phyloP scores from a whole-genome alignment of 2,113 vertebrate genomes.

The Platichthys flesus region DNA sequence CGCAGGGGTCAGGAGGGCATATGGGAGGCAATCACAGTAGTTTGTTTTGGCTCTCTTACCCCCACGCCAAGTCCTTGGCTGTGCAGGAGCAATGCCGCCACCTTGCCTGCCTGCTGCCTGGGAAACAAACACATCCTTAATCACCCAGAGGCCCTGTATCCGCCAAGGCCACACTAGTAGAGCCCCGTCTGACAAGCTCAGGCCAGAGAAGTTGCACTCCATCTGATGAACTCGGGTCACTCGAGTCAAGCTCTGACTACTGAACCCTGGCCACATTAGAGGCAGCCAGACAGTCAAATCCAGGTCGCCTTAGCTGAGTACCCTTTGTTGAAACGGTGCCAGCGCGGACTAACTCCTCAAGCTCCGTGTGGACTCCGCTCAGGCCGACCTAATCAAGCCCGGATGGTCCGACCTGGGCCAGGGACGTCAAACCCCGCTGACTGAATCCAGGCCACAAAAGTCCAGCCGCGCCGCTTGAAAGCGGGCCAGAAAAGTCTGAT shows the following conservation, averaged over 20 bases:
- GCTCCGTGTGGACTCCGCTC: slow-evolving; percentile 39
- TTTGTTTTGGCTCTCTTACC: slow-evolving; percentile 79
- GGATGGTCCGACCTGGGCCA: slow-evolving; percentile 42
- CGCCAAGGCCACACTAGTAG: slow-evolving; percentile 76
- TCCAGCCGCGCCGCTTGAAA: slow-evolving; percentile 41
- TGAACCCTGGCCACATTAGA: slow-evolving; percentile 65
- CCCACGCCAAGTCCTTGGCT: slow-evolving; percentile 69
- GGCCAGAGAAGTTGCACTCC: slow-evolving; percentile 63
- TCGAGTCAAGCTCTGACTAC: slow-evolving; percentile 71
- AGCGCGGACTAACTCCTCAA: slow-evolving; percentile 54
- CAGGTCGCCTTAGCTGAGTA: slow-evolving; percentile 62
- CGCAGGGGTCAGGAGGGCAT: slow-evolving; percentile 78
- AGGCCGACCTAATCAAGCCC: slow-evolving; percentile 41
- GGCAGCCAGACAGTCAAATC: slow-evolving; percentile 73
- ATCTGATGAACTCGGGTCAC: slow-evolving; percentile 70
- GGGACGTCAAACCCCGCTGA: slow-evolving; percentile 13
- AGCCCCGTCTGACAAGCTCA: slow-evolving; percentile 62
- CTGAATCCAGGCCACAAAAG: slow-evolving; percentile 51
- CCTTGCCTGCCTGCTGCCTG: slow-evolving; percentile 76
- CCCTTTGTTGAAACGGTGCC: slow-evolving; percentile 58
- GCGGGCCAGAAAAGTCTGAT: slow-evolving; percentile 54
- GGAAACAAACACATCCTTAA: slow-evolving; percentile 81
- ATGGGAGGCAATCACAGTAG: slow-evolving; percentile 79
- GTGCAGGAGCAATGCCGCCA: slow-evolving; percentile 75
- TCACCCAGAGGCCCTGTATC: slow-evolving; percentile 68